Conservation (phyloP, 2,113 vertebrate genomes). For the Poeciliopsis occidentalis region DNA sequence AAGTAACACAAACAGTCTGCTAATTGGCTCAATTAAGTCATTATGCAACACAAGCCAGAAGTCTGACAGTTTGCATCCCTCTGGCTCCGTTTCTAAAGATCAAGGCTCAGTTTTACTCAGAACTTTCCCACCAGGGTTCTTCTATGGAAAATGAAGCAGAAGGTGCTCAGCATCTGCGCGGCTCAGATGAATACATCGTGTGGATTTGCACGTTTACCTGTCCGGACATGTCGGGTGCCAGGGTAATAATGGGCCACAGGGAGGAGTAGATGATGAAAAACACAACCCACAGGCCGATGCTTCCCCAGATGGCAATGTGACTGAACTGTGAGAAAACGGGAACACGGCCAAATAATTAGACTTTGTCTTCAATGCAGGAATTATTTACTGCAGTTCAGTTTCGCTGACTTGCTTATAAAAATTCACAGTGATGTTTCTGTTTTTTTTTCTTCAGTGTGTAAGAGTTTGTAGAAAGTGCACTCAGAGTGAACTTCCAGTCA, state of each 20-base stretch:
- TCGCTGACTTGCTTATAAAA: neutral
- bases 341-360: neutral
- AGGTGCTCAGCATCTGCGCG: constrained; percentile 27
- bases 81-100: constrained; percentile 61
- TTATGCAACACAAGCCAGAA: constrained; percentile 78
- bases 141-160: constrained; percentile 37
- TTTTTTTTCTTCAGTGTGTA: neutral
- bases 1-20: constrained; percentile 74
- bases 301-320: constrained; percentile 98
- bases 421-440: fast-evolving
- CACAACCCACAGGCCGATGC: constrained; percentile 95
- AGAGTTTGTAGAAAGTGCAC: neutral
- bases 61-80: constrained; percentile 60
- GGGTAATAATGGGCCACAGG: constrained; percentile 92
- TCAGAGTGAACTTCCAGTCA: constrained; percentile 15
- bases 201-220: constrained; percentile 84
- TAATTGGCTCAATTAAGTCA: constrained; percentile 79
- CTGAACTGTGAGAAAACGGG: constrained; percentile 85
- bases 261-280: constrained; percentile 97
- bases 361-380: neutral
- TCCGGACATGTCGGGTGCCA: constrained; percentile 99
- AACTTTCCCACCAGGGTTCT: constrained; percentile 57
- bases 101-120: constrained; percentile 32
- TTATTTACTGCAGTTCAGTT: neutral
- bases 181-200: constrained; percentile 13